Evolutionary conservation across 2,888 invertebrate species (phyloP).

Genomic region (Spodoptera exigua): DNA sequence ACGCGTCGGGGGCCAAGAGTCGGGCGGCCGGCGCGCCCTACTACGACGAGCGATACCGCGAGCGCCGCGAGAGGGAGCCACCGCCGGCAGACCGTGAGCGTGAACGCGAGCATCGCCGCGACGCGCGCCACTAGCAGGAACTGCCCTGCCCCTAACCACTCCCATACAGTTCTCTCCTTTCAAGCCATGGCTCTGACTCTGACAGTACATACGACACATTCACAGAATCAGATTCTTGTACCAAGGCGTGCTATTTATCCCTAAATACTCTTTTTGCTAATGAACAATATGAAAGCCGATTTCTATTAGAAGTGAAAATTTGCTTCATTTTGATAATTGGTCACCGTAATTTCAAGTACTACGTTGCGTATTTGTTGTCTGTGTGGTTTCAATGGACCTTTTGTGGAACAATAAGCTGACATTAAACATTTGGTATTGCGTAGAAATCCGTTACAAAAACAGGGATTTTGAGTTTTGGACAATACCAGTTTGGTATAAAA

Average conservation of each 20-base stretch:
- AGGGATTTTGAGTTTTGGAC: slow-evolving; percentile 16
- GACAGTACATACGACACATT: no score
- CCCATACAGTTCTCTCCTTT: neutral
- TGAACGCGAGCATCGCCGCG: slow-evolving; percentile 82
- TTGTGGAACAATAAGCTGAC: slow-evolving; percentile 24
- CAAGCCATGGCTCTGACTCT: no score
- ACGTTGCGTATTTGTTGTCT: slow-evolving; percentile 3
- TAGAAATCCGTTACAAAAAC: slow-evolving; percentile 9
- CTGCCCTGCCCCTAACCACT: neutral
- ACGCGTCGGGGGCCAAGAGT: slow-evolving; percentile 85
- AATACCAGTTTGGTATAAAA: slow-evolving; percentile 26
- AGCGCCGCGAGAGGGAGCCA: slow-evolving; percentile 90
- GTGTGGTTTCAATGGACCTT: slow-evolving; percentile 17
- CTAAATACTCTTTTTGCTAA: no score
- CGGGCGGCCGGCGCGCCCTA: slow-evolving; percentile 90
- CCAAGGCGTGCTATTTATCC: no score
- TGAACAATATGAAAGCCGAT: no score
- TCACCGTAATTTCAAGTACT: neutral
- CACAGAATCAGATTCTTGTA: no score
- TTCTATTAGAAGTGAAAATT: no score
- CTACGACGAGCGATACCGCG: slow-evolving; percentile 96
- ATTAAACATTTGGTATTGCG: slow-evolving; percentile 12
- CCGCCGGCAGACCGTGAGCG: slow-evolving; percentile 89
- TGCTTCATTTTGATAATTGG: no score
- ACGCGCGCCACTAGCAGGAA: slow-evolving; percentile 55